Conservation (phyloP, 2,797 vertebrate genomes). For the Pseudochirops corinnae region DNA sequence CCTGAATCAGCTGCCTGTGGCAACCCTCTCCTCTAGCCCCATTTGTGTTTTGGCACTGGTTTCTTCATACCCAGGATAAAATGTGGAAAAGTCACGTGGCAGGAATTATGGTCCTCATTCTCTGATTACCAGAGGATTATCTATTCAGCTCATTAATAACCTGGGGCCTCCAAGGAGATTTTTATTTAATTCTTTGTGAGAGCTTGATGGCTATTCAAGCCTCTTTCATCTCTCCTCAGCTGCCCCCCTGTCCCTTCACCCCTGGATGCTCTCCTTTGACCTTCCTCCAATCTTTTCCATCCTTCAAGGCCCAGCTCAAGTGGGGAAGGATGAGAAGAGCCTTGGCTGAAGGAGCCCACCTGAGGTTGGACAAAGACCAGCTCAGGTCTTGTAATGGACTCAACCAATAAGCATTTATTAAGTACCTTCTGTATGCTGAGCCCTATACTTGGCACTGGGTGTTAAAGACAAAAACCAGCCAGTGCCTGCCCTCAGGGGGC, state of each 20-base stretch:
- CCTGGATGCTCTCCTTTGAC: not conserved
- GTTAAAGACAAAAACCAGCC: not conserved
- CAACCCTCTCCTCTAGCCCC: too few species aligned
- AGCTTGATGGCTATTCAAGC: not conserved
- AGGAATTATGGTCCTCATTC: not conserved
- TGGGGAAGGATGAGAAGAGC: not conserved
- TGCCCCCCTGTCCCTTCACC: not conserved
- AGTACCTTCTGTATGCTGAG: not conserved
- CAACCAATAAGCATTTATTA: not conserved
- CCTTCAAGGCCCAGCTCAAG: not conserved
- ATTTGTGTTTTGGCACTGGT: not conserved
- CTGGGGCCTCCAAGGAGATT: not conserved
- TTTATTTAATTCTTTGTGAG: not conserved
- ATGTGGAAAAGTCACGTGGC: not conserved
- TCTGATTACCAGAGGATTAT: not conserved
- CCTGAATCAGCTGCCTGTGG: too few species aligned
- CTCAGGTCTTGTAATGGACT: not conserved
- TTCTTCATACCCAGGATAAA: not conserved
- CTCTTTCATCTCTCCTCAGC: not conserved
- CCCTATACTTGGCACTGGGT: not conserved
- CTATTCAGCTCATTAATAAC: not conserved
- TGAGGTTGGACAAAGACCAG: not conserved
- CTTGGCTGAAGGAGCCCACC: not conserved
- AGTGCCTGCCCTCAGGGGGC: not conserved
- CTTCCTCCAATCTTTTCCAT: not conserved